Percentiles rank a stretch among this genome's conserved stretches.
Evolutionary conservation across 1,140 invertebrate species (phyloP).

Genomic region (Brachionus rubens): DNA sequence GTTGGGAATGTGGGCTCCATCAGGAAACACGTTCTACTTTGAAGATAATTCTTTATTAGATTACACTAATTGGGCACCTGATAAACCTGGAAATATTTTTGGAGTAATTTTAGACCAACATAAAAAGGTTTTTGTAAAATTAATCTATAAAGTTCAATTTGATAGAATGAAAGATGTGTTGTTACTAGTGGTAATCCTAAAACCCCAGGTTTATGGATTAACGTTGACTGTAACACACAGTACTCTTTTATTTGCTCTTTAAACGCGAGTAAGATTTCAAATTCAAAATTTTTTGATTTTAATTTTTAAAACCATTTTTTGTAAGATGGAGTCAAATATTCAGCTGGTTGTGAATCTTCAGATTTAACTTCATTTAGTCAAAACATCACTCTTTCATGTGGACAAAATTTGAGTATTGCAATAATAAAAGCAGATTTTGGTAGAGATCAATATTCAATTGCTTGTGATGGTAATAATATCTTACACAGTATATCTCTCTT

Average conservation of each 20-base stretch:
- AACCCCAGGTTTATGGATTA: slow-evolving; percentile 39
- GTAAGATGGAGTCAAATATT: slow-evolving; percentile 34
- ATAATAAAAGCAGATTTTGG: slow-evolving; percentile 44
- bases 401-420: slow-evolving; percentile 16
- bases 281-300: not conserved
- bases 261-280: slow-evolving; percentile 28
- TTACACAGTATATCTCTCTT: no score
- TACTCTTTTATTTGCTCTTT: slow-evolving; percentile 25
- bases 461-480: slow-evolving; percentile 21
- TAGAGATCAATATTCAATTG: slow-evolving; percentile 27
- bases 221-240: not conserved
- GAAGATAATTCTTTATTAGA: slow-evolving; percentile 40
- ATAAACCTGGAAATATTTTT: slow-evolving; percentile 37
- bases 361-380: not conserved
- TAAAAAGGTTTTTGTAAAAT: no score
- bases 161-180: slow-evolving; percentile 32
- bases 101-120: slow-evolving; percentile 22
- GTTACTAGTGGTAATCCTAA: not conserved
- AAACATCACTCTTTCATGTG: slow-evolving; percentile 33
- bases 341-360: slow-evolving; percentile 18
- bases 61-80: slow-evolving; percentile 25
- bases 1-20: slow-evolving; percentile 40
- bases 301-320: not conserved
- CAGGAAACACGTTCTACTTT: slow-evolving; percentile 14
- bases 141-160: no score